Evolutionary conservation across 2,113 vertebrate species (phyloP).

Genomic region (Hemichromis elongatus): DNA sequence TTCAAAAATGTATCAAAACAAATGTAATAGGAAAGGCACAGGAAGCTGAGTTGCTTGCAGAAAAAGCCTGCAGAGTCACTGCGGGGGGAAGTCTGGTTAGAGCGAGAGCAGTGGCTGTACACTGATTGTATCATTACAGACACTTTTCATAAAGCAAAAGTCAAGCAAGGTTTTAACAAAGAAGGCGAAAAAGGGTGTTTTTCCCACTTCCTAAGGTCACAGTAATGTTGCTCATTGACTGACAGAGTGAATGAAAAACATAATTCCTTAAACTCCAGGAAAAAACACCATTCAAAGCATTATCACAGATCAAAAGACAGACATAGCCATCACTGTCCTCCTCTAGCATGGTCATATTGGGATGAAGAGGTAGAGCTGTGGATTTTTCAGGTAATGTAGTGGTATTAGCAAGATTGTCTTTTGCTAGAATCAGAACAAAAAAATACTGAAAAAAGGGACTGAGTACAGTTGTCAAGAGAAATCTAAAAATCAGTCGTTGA

Average conservation of each 20-base stretch:
- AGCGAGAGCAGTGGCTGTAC: not conserved
- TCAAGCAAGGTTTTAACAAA: not conserved
- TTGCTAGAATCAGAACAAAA: not conserved
- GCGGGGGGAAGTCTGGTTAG: not conserved
- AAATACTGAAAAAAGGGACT: not conserved
- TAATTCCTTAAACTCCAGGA: too few relatives aligned
- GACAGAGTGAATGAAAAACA: not conserved
- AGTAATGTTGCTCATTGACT: too few relatives aligned
- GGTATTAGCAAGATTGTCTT: not conserved
- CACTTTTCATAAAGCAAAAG: not conserved
- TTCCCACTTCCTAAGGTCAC: fast-evolving
- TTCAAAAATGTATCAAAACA: not conserved
- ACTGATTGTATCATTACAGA: not conserved
- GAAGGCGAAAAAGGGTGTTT: not conserved
- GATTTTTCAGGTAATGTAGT: not conserved
- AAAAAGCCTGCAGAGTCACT: not conserved
- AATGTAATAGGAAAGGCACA: not conserved
- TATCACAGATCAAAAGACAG: not conserved
- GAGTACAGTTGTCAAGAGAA: not conserved
- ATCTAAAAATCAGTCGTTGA: not conserved
- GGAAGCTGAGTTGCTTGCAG: not conserved
- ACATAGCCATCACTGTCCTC: not conserved
- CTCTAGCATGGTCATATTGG: not conserved
- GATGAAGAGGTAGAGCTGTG: not conserved
- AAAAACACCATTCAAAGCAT: not conserved